Base-by-base conservation (phyloP, 1,140 invertebrate species). In the Tyrophagus putrescentiae region DNA sequence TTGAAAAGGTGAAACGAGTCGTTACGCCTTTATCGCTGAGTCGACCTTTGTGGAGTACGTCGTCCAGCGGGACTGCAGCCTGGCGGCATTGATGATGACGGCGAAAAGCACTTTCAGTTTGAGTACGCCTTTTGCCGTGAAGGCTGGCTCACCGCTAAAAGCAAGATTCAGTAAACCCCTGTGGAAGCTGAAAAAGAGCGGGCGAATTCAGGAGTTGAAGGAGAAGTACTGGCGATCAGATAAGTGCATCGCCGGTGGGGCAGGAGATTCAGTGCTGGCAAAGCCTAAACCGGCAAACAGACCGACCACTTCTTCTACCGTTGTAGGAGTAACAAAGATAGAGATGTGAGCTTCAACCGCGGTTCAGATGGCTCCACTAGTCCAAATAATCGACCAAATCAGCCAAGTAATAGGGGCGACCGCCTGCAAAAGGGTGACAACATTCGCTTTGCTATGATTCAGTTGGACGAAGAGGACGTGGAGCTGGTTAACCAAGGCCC, bases 1-100 rank as follows among this genome's bases (percentile, higher is more conserved):
- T 91, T 0, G 79, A 85, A 64, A 75, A 84, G n/a, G 89, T 94
- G 0, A 67, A 79, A 9, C 80, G 79, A 60, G 79, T 0, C 81
- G 83, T 56, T 89, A 86, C 45, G 66, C 66, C 25, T 89, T 84
- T 68, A 73, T 89, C 3, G 89, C 89, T 84, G 86, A 90, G 71
- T 87, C 84, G 18, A 80, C 84, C 0, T 78, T 80, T 27, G 79
- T 89, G 62, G 84, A 87, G 63, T 90, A 85, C 68, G 78, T 82
- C 64, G 75, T 80, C 28, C 82, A 85, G 65, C 72, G 82, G 60
- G 77, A 85, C 64, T 89, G 86, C 67, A 76, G 82, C 28, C 74
- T 88, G 3, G 80, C 80, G 63, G 81, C 84, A 72, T 78, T 89
- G n/a, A n/a, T n/a, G 85, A 87, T 29, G 78, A 79, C 0, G 73